Percentiles rank a stretch among this genome's conserved stretches.
Conservation (phyloP, 2,797 vertebrate species). For the Dallia pectoralis region DNA sequence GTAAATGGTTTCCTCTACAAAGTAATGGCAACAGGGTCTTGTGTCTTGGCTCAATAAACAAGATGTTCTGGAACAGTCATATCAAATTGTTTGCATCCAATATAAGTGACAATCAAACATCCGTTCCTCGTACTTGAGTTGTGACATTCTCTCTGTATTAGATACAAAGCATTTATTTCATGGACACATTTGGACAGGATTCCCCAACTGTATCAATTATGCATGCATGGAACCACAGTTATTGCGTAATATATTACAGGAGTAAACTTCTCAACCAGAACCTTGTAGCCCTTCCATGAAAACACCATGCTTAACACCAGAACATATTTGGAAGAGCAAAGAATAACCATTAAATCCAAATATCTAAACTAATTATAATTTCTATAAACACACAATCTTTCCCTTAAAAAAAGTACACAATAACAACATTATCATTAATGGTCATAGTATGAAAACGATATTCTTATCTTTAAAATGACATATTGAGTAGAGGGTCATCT, state of each 20-base stretch:
- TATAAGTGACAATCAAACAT: slow-evolving; percentile 8
- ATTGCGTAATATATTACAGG: slow-evolving; percentile 9
- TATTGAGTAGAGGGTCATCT: slow-evolving; percentile 27
- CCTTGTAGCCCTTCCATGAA: slow-evolving; percentile 21
- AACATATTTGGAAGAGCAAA: slow-evolving; percentile 16
- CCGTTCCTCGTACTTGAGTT: slow-evolving; percentile 5
- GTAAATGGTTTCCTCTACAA: slow-evolving; percentile 16
- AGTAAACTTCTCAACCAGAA: slow-evolving; percentile 26
- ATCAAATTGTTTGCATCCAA: slow-evolving; percentile 34
- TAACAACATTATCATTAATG: slow-evolving; percentile 31
- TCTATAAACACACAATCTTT: slow-evolving; percentile 29
- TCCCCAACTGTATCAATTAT: slow-evolving; percentile 17
- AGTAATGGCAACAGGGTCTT: slow-evolving; percentile 27
- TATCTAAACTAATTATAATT: slow-evolving; percentile 33
- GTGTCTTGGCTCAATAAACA: slow-evolving; percentile 38
- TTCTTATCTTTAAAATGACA: slow-evolving; percentile 36
- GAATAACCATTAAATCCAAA: slow-evolving; percentile 26
- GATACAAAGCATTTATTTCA: slow-evolving; percentile 4
- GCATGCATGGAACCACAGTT: slow-evolving; percentile 36
- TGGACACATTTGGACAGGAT: slow-evolving; percentile 10
- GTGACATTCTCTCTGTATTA: neutral
- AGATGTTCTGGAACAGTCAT: slow-evolving; percentile 21
- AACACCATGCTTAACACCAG: slow-evolving; percentile 20
- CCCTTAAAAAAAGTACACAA: slow-evolving; percentile 36
- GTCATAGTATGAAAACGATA: slow-evolving; percentile 30